Evolutionary conservation across 2,888 invertebrate species (phyloP).

Genomic region (Archaeoteleia sp.): DNA sequence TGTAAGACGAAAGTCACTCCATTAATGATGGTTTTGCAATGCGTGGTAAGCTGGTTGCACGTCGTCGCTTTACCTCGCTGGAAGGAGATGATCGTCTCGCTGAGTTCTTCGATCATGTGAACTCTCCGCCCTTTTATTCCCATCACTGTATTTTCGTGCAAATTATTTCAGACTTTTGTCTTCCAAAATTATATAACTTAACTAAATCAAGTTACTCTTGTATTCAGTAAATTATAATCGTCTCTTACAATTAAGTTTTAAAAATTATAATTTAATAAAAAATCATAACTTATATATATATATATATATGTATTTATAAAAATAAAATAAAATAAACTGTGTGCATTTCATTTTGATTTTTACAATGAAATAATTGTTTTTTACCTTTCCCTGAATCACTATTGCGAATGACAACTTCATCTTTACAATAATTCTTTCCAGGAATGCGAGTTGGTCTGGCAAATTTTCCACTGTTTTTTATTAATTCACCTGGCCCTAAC

Average conservation of each 20-base stretch:
- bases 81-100: constrained; percentile 98
- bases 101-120: constrained; percentile 99
- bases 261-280: no score
- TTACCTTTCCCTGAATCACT: constrained; percentile 97
- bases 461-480: constrained; percentile 92
- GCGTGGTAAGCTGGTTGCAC: constrained; percentile 61
- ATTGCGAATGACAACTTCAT: constrained; percentile 95
- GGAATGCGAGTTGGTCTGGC: constrained; percentile 91
- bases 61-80: constrained; percentile 91
- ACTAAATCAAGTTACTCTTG: no score
- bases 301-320: neutral
- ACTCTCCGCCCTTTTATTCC: constrained; percentile 98
- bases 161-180: constrained; percentile 61
- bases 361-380: constrained; percentile 25
- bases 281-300: neutral
- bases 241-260: no score
- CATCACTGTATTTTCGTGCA: constrained; percentile 85
- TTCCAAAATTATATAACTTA: constrained; percentile 13
- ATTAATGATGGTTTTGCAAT: constrained; percentile 38
- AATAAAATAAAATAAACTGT: neutral
- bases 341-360: neutral
- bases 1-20: constrained; percentile 23
- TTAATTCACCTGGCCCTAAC: constrained; percentile 88
- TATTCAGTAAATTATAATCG: no score
- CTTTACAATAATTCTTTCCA: constrained; percentile 95